Conservation (phyloP, 1,140 invertebrate genomes). For the Amphibalanus amphitrite region DNA sequence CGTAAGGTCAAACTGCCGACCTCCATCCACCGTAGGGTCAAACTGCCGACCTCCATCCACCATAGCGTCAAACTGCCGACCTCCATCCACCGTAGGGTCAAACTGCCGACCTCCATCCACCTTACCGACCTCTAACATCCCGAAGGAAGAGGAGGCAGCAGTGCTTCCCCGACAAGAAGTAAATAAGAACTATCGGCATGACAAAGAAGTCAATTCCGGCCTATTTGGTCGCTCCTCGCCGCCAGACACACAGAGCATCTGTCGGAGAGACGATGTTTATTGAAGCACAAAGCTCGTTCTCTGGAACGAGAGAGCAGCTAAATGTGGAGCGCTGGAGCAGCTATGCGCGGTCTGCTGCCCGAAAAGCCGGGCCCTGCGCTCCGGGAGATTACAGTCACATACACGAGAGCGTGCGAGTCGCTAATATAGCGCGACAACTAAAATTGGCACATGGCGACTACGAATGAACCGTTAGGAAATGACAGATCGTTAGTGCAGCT, state of each 20-base stretch:
- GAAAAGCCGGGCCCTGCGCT: background rate
- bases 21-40: no score
- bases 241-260: background rate
- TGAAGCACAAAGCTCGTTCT: background rate
- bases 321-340: background rate
- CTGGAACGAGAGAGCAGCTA: background rate
- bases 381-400: background rate
- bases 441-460: background rate
- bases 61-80: no score
- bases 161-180: no score
- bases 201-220: no score
- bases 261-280: background rate
- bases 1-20: no score
- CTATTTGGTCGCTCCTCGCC: no score
- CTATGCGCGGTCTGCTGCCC: background rate
- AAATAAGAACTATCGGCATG: no score
- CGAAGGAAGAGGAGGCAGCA: no score
- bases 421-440: background rate
- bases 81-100: no score
- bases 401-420: background rate
- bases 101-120: no score
- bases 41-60: no score
- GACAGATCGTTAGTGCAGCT: background rate
- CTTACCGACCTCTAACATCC: no score
- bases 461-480: background rate